Evolutionary conservation across 2,113 vertebrate species (phyloP).

Genomic region (Phrynocephalus versicolor): DNA sequence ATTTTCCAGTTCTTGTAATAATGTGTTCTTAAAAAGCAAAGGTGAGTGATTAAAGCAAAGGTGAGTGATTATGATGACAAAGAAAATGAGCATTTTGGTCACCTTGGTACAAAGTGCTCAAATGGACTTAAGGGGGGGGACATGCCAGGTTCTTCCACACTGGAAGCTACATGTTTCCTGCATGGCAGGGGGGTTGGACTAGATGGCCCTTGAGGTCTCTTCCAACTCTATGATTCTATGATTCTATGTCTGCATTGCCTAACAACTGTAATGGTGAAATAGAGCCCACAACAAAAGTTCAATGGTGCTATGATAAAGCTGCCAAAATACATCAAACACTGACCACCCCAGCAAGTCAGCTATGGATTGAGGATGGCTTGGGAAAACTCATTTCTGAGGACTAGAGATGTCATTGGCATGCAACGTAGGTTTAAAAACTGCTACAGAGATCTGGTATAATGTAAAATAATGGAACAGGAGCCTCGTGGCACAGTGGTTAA

Average conservation of each 20-base stretch:
- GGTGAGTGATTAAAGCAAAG: conserved; percentile 40
- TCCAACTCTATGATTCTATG: too few relatives aligned
- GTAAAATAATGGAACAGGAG: too few relatives aligned
- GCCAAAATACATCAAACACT: background rate
- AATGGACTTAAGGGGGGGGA: fast-evolving
- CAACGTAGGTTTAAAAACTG: too few relatives aligned
- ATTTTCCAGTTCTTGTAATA: conserved; percentile 93
- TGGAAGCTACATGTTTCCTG: fast-evolving
- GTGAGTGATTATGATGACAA: conserved; percentile 43
- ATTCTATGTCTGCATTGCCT: background rate
- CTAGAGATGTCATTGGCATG: background rate
- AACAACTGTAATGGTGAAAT: background rate
- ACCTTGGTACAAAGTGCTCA: background rate
- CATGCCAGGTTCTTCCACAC: background rate
- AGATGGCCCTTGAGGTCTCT: too few relatives aligned
- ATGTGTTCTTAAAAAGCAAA: conserved; percentile 80
- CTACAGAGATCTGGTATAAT: too few relatives aligned
- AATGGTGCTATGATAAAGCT: background rate
- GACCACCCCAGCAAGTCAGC: background rate
- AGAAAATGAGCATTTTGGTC: conserved; percentile 36
- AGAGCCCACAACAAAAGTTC: background rate
- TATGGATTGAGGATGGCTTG: too few relatives aligned
- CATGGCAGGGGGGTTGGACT: too few relatives aligned
- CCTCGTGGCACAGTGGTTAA: too few relatives aligned
- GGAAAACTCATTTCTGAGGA: background rate